phyloP scores from a whole-genome alignment of 2,888 invertebrate species.

The Dioctria rufipes region DNA sequence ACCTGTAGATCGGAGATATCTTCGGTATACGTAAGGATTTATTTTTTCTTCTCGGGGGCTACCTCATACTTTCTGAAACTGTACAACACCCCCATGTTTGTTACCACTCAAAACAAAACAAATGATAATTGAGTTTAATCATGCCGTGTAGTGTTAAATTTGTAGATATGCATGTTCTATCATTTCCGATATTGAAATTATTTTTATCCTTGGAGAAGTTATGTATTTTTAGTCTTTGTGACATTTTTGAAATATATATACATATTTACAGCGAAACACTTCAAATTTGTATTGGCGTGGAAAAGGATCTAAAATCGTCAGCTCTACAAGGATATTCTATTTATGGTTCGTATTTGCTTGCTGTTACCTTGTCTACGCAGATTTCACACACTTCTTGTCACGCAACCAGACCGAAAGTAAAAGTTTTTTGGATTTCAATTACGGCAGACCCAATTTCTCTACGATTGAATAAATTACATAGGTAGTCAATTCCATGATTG shows the following conservation, averaged over 20 bases:
- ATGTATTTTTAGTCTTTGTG: neutral
- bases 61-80: too few relatives aligned
- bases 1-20: too few relatives aligned
- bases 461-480: neutral
- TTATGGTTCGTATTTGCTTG: neutral
- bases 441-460: too few relatives aligned
- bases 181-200: too few relatives aligned
- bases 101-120: too few relatives aligned
- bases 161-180: too few relatives aligned
- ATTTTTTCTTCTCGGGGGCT: too few relatives aligned
- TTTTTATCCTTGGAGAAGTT: neutral
- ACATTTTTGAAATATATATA: neutral
- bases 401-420: conserved; percentile 2
- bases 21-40: too few relatives aligned
- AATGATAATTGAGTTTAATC: too few relatives aligned
- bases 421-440: neutral
- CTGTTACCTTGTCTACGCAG: neutral
- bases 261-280: neutral
- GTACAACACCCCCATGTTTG: too few relatives aligned
- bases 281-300: neutral
- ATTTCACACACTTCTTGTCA: conserved; percentile 22
- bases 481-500: conserved; percentile 24
- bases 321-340: neutral
- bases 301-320: neutral
- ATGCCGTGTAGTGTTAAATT: too few relatives aligned